phyloP scores from a whole-genome alignment of 2,113 vertebrate species.

The Chascanopsetta lugubris region DNA sequence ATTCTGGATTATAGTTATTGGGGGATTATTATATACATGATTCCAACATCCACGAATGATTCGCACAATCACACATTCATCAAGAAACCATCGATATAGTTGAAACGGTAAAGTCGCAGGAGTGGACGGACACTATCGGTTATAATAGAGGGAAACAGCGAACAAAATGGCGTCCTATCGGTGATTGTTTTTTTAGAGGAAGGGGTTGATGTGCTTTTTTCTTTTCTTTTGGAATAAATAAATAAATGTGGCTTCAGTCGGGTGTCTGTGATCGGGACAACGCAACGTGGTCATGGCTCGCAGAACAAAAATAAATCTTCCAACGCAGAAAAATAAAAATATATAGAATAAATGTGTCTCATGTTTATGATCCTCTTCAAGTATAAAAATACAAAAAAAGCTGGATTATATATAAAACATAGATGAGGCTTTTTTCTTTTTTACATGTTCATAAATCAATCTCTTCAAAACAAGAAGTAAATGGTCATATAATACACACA shows the following conservation, averaged over 20 bases:
- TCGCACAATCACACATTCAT: conserved; percentile 71
- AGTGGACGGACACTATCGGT: conserved; percentile 52
- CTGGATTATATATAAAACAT: conserved; percentile 81
- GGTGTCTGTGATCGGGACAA: conserved; percentile 18
- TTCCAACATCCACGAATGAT: conserved; percentile 4
- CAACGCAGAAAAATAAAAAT: conserved; percentile 71
- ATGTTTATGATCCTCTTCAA: conserved; percentile 72
- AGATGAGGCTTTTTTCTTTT: conserved; percentile 76
- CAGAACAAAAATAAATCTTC: conserved; percentile 58
- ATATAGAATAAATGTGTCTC: conserved; percentile 68
- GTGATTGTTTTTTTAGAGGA: conserved; percentile 29
- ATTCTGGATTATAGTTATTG: conserved; percentile 60
- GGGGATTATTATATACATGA: conserved; percentile 76
- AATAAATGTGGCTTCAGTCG: neutral
- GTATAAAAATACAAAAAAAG: conserved; percentile 83
- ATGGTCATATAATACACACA: conserved; percentile 67
- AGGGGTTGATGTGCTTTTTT: conserved; percentile 56
- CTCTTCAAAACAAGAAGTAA: conserved; percentile 66
- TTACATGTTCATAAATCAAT: conserved; percentile 71
- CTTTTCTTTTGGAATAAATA: no score
- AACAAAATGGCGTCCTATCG: conserved; percentile 45
- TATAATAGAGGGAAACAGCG: conserved; percentile 69
- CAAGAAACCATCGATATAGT: conserved; percentile 64
- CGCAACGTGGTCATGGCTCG: conserved; percentile 47
- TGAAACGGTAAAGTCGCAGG: conserved; percentile 44